Evolutionary conservation across 2,797 vertebrate species (phyloP).

Genomic region (Arctocebus calabarensis): DNA sequence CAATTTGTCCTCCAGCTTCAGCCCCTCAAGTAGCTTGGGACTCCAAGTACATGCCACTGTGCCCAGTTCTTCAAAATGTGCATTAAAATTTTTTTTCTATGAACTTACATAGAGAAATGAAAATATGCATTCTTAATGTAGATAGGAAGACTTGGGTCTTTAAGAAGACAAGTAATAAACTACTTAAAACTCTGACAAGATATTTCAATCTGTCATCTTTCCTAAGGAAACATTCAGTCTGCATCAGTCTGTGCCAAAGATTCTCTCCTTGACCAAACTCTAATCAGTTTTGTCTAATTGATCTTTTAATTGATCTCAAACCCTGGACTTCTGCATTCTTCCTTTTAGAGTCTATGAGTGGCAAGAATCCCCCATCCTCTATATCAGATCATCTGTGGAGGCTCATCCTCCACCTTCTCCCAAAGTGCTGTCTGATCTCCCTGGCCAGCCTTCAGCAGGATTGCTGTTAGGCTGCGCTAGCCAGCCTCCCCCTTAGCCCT

Average conservation of each 20-base stretch:
- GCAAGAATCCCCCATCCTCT: background rate
- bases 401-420: background rate
- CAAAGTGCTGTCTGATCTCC: background rate
- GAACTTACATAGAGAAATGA: too few relatives aligned
- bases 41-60: background rate
- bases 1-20: background rate
- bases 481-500: background rate
- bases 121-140: background rate
- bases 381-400: background rate
- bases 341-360: background rate
- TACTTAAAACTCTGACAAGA: background rate
- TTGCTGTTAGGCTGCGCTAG: background rate
- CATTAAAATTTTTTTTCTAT: background rate
- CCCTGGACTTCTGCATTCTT: background rate
- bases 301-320: background rate
- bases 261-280: background rate
- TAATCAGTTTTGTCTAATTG: background rate
- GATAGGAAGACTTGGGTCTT: background rate
- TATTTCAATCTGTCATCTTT: conserved; percentile 2
- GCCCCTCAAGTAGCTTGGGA: background rate
- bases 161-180: background rate
- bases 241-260: background rate
- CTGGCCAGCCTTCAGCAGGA: background rate
- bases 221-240: background rate
- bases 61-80: background rate